Evolutionary conservation across 1,140 invertebrate species (phyloP), one percentile per base, ranked within the genome.

Genomic region (Conopomorpha cramerella): DNA sequence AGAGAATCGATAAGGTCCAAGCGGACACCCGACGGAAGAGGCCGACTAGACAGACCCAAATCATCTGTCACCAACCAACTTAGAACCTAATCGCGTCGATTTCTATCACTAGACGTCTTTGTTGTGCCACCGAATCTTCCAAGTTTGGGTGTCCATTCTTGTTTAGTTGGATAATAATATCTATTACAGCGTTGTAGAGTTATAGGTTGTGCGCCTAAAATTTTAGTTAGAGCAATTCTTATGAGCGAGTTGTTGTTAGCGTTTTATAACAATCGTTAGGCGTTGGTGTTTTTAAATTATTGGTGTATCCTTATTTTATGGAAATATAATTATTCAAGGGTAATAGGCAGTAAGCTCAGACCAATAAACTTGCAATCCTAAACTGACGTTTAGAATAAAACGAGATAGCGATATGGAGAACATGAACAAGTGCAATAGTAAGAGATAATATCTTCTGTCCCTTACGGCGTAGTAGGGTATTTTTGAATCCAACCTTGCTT

Each of bases 91-190:
- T 23, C 19, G 4, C 19, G 19, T 6, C 10, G 19, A 23, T 23
- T 6, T 23, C 19, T 23, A 10, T 56, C 60, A 61, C 55, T 56
- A 56, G 60, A 61, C 56, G 43, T 64, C 62, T 57, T 65, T 66
- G 62, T 66, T 46, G 46, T 29, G 40, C 43, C 53, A 10, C 19
- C 4, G 19, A 23, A 23, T 23, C 19, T 23, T 23, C 4, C 19
- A 6, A n/a, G n/a, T 23, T 23, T 23, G 19, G 19, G 19, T 4
- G 19, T 6, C 19, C 10, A 10, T 23, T 23, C 10, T 23, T 4
- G 19, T 10, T 23, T 6, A 23, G 19, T 23, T 23, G n/a, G n/a
- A n/a, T n/a, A n/a, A n/a, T n/a, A n/a, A n/a, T n/a, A n/a, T n/a
- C n/a, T n/a, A n/a, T n/a, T n/a, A n/a, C n/a, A n/a, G n/a, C n/a